Evolutionary conservation across 2,113 vertebrate species (phyloP).

Genomic region (Cyprinodon variegatus): DNA sequence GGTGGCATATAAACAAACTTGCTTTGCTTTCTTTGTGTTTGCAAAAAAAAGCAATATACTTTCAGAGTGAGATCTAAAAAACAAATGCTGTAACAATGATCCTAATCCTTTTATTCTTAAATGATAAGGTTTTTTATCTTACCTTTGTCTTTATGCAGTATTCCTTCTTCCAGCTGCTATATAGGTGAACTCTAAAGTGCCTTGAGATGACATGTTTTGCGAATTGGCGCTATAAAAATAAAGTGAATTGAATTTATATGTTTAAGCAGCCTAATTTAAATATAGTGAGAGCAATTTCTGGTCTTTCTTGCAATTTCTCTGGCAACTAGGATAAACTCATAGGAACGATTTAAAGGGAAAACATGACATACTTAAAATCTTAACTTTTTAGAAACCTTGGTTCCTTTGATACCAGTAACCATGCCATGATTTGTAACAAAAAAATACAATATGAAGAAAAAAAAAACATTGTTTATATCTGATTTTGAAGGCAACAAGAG

Average conservation of each 20-base stretch:
- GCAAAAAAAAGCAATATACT: not conserved
- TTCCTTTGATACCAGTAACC: not conserved
- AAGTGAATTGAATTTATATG: not conserved
- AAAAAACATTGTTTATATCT: not conserved
- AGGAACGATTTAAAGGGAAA: not conserved
- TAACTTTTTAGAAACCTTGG: not conserved
- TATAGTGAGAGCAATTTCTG: not conserved
- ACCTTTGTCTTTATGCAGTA: not conserved
- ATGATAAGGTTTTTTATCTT: not conserved
- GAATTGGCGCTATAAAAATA: too few relatives aligned
- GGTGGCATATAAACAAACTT: not conserved
- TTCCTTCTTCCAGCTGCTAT: not conserved
- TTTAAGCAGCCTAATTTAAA: not conserved
- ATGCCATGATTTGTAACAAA: not conserved
- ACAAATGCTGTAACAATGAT: not conserved
- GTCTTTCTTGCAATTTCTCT: not conserved
- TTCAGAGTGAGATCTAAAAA: not conserved
- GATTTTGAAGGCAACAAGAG: conserved; percentile 38
- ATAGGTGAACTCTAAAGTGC: too few relatives aligned
- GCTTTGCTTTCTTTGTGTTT: not conserved
- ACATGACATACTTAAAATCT: not conserved
- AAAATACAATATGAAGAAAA: not conserved
- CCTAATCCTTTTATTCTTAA: not conserved
- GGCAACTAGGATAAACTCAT: not conserved
- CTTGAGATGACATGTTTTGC: too few relatives aligned